Conservation (phyloP, 2,797 vertebrate species). For the Pyrocephalus nanus region DNA sequence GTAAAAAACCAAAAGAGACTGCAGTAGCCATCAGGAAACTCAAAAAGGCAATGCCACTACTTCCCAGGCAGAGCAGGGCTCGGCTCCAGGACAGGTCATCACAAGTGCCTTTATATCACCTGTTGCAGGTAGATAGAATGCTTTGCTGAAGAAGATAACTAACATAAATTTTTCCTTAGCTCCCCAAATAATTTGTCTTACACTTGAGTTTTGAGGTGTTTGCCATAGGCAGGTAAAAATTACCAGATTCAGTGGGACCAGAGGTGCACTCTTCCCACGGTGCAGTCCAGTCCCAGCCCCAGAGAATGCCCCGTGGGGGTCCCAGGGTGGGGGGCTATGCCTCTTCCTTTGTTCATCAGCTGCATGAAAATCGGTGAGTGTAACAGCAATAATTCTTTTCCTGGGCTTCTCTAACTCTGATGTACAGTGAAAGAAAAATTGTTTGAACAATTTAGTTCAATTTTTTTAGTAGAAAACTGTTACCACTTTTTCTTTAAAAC, state of each 20-base stretch:
- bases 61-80: background rate
- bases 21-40: background rate
- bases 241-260: background rate
- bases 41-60: background rate
- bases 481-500: background rate
- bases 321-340: background rate
- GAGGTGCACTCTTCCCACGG: rapidly evolving
- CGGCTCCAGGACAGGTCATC: background rate
- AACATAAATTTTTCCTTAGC: background rate
- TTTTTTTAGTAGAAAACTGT: background rate
- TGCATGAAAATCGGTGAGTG: background rate
- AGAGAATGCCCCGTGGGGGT: background rate
- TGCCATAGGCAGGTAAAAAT: background rate
- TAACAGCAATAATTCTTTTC: background rate
- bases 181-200: background rate
- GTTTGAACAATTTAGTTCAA: background rate
- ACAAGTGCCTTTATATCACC: background rate
- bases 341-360: background rate
- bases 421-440: background rate
- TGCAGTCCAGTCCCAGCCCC: background rate
- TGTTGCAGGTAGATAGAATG: rapidly evolving
- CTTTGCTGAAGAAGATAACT: background rate
- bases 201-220: background rate
- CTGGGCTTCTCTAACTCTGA: background rate
- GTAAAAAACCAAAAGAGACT: too few relatives aligned